phyloP scores from a whole-genome alignment of 2,888 invertebrate species.

The Lottia gigantea region DNA sequence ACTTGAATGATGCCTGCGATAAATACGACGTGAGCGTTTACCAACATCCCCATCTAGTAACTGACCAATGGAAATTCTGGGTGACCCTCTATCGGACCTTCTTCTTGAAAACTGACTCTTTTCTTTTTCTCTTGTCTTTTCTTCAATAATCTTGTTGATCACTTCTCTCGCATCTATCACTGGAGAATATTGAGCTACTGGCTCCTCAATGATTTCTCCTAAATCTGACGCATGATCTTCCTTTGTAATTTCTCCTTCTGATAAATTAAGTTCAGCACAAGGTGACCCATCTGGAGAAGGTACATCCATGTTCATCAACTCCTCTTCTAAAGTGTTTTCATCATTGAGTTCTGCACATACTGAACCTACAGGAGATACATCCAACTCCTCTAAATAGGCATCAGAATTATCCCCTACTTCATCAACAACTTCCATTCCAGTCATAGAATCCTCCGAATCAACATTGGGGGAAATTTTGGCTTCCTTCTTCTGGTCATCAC shows the following conservation, averaged over 20 bases:
- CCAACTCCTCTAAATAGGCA: conserved; percentile 27
- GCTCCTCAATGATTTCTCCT: background rate
- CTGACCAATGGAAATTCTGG: background rate
- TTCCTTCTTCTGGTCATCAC: conserved; percentile 14
- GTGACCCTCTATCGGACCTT: background rate
- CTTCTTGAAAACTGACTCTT: conserved; percentile 23
- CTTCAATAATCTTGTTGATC: conserved; percentile 6
- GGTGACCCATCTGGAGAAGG: conserved; percentile 30
- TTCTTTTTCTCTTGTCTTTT: conserved; percentile 16
- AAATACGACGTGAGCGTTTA: background rate
- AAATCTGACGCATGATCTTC: conserved; percentile 28
- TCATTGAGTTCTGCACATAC: conserved; percentile 31
- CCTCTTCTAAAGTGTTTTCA: conserved; percentile 32
- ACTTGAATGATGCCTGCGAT: background rate
- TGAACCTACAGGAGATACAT: conserved; percentile 31
- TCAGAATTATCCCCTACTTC: conserved; percentile 31
- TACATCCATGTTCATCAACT: conserved; percentile 30
- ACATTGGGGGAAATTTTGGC: conserved; percentile 7
- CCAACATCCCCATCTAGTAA: background rate
- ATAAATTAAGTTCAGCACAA: conserved; percentile 31
- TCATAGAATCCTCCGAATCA: conserved; percentile 20
- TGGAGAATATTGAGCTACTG: background rate
- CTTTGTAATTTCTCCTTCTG: conserved; percentile 32
- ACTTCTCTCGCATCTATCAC: conserved; percentile 5
- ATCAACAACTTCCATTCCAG: conserved; percentile 24